Evolutionary conservation across 2,113 vertebrate species (phyloP).

Genomic region (Centropus bengalensis): DNA sequence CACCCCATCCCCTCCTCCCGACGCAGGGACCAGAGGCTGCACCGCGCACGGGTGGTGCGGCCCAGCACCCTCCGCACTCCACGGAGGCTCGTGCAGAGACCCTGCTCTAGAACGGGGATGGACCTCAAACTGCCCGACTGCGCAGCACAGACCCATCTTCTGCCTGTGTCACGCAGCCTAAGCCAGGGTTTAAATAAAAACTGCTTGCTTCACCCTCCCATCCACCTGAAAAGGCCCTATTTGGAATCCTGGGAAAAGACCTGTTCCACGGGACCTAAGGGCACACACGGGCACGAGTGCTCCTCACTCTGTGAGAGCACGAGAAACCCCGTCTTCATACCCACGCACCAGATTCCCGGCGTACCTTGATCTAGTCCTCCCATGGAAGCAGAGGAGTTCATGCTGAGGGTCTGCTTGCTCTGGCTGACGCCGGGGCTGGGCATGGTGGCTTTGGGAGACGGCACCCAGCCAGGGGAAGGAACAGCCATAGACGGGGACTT

Average conservation of each 20-base stretch:
- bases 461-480: slow-evolving; percentile 90
- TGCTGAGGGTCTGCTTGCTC: slow-evolving; percentile 76
- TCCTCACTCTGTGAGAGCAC: accelerated
- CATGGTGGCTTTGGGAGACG: slow-evolving; percentile 90
- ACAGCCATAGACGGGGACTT: slow-evolving; percentile 92
- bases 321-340: not conserved
- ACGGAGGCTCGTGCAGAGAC: not conserved
- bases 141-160: not conserved
- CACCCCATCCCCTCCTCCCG: not conserved
- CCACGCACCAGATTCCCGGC: not conserved
- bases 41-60: not conserved
- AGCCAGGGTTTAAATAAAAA: not conserved
- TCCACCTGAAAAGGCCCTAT: not conserved
- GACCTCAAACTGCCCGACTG: not conserved
- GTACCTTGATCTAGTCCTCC: slow-evolving; percentile 78
- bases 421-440: slow-evolving; percentile 87
- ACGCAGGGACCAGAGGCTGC: not conserved
- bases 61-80: not conserved
- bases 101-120: not conserved
- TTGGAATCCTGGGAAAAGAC: not conserved
- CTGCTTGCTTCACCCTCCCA: not conserved
- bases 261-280: not conserved
- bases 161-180: not conserved
- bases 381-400: slow-evolving; percentile 74
- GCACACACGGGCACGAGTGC: accelerated